phyloP scores from a whole-genome alignment of 2,888 invertebrate genomes.

The Drosophila mulleri region DNA sequence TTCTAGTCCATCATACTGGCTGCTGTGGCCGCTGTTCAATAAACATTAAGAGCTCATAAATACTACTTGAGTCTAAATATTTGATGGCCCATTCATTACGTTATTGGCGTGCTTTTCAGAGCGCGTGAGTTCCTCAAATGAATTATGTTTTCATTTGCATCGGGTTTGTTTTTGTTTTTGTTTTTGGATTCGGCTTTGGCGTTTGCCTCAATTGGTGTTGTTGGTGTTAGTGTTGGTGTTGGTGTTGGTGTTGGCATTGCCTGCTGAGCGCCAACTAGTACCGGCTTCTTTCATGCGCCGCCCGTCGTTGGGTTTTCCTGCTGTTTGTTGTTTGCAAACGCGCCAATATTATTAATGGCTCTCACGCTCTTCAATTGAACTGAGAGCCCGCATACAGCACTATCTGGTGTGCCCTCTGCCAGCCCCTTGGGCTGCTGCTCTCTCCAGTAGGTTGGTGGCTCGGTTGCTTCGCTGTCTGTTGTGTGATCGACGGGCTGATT shows the following conservation, averaged over 20 bases:
- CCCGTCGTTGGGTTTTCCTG: slow-evolving; percentile 55
- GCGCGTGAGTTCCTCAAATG: slow-evolving; percentile 62
- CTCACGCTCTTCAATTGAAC: slow-evolving; percentile 77
- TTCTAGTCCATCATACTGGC: slow-evolving; percentile 6
- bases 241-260: slow-evolving; percentile 2
- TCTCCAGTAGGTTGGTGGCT: not conserved
- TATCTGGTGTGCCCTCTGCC: slow-evolving; percentile 18
- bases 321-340: slow-evolving; percentile 43
- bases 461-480: not conserved
- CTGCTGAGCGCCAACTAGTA: slow-evolving; percentile 37
- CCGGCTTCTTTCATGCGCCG: slow-evolving; percentile 59
- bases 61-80: slow-evolving; percentile 52
- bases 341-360: slow-evolving; percentile 67
- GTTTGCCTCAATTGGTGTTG: slow-evolving; percentile 38
- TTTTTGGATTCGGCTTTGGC: slow-evolving; percentile 3
- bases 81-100: slow-evolving; percentile 59
- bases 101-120: slow-evolving; percentile 70
- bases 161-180: slow-evolving; percentile 5
- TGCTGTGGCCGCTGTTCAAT: slow-evolving; percentile 25
- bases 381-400: slow-evolving; percentile 50
- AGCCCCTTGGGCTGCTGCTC: slow-evolving; percentile 1
- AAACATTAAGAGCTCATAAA: slow-evolving; percentile 52
- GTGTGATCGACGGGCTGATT: slow-evolving; percentile 17
- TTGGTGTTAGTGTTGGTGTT: slow-evolving; percentile 17
- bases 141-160: slow-evolving; percentile 46